Evolutionary conservation across 2,113 vertebrate genomes (phyloP).

Genomic region (Gnathonemus echidnorhynchus): DNA sequence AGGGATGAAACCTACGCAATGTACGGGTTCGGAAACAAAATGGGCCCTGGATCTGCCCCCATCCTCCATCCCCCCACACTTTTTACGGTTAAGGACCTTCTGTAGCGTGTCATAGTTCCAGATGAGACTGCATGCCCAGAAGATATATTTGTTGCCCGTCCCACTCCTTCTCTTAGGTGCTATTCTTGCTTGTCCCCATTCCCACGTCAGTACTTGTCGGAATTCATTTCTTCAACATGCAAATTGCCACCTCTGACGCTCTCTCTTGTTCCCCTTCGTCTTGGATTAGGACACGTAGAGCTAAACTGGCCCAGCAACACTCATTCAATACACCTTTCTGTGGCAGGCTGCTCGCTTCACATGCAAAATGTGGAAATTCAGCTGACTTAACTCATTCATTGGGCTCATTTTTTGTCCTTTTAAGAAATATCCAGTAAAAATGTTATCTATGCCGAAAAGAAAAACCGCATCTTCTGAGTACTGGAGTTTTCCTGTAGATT

Average conservation of each 20-base stretch:
- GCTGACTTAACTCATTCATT: not conserved
- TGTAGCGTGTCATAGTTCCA: not conserved
- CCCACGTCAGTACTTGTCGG: slow-evolving; percentile 32
- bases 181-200: not conserved
- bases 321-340: not conserved
- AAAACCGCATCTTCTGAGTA: not conserved
- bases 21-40: not conserved
- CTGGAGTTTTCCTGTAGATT: not conserved
- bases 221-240: slow-evolving; percentile 35
- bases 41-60: not conserved
- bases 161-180: not conserved
- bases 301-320: slow-evolving; percentile 8
- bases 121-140: not conserved
- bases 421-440: not conserved
- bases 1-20: not conserved
- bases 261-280: not conserved
- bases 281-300: not conserved
- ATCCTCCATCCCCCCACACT: not conserved
- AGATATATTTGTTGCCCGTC: not conserved
- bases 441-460: not conserved
- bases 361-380: not conserved
- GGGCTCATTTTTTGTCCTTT: not conserved
- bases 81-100: not conserved
- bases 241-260: slow-evolving; percentile 39
- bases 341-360: not conserved